phyloP scores from a whole-genome alignment of 2,797 vertebrate species.

The Fringilla coelebs region DNA sequence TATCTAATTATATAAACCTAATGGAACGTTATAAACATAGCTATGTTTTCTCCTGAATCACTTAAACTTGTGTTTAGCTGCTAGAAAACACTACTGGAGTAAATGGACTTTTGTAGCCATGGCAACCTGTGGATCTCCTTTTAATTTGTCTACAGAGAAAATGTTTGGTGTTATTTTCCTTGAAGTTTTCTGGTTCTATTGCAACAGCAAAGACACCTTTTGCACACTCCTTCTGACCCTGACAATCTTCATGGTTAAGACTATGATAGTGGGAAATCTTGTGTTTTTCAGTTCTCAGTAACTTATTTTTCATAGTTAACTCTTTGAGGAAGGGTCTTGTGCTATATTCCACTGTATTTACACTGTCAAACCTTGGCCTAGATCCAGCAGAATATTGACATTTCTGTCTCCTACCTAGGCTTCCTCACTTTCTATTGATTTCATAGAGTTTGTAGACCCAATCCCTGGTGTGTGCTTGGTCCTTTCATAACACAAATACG shows the following conservation, averaged over 20 bases:
- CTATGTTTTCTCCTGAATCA: slow-evolving; percentile 12
- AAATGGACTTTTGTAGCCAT: slow-evolving; percentile 47
- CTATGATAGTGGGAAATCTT: neutral
- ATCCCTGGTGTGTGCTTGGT: neutral
- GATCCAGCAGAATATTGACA: neutral
- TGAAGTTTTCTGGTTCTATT: slow-evolving; percentile 7
- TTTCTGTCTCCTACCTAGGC: neutral
- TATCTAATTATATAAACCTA: neutral
- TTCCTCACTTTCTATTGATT: neutral
- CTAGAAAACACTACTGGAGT: slow-evolving; percentile 19
- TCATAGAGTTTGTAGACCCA: neutral
- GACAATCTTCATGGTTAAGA: neutral
- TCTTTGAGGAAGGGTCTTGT: neutral
- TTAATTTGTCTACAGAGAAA: slow-evolving; percentile 32
- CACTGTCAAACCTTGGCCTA: neutral
- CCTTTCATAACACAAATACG: neutral
- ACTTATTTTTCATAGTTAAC: neutral
- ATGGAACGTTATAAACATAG: neutral
- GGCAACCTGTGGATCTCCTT: slow-evolving; percentile 26
- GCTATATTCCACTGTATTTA: neutral
- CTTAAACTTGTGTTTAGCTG: slow-evolving; percentile 9
- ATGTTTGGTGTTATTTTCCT: neutral
- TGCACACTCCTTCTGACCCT: neutral
- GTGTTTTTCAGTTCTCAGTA: neutral
- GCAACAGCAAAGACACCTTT: neutral